Evolutionary conservation across 2,113 vertebrate species (phyloP).

Genomic region (Seriola aureovittata): DNA sequence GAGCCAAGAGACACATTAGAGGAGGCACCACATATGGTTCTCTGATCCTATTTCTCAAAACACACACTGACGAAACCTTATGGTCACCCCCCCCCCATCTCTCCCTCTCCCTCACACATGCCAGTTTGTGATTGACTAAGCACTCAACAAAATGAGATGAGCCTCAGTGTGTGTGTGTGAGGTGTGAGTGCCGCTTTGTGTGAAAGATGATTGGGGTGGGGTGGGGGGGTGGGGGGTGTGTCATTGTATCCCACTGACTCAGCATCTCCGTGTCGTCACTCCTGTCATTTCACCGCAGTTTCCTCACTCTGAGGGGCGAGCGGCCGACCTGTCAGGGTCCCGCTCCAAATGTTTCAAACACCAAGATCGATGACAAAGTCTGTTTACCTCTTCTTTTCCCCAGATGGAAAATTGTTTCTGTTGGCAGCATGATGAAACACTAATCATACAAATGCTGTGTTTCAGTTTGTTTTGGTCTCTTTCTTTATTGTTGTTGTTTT

Average conservation of each 20-base stretch:
- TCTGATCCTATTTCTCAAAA: constrained; percentile 50
- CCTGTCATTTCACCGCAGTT: constrained; percentile 48
- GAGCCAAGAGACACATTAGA: constrained; percentile 38
- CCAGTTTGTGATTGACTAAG: constrained; percentile 51
- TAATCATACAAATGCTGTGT: constrained; percentile 19
- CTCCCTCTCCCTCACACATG: background rate
- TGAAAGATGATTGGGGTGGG: constrained; percentile 43
- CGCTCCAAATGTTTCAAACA: constrained; percentile 45
- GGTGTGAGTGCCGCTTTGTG: constrained; percentile 2
- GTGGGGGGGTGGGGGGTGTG: constrained; percentile 37
- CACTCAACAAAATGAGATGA: constrained; percentile 77
- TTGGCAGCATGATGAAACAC: constrained; percentile 33
- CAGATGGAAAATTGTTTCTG: constrained; percentile 57
- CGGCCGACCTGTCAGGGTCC: constrained; percentile 41
- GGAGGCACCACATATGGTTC: constrained; percentile 25
- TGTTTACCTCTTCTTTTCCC: constrained; percentile 48
- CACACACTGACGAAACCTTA: constrained; percentile 19
- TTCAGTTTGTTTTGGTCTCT: background rate
- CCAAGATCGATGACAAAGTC: constrained; percentile 41
- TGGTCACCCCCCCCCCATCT: background rate
- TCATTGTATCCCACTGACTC: constrained; percentile 67
- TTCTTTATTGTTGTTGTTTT: background rate
- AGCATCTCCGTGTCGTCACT: constrained; percentile 62
- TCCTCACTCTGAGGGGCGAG: constrained; percentile 40
- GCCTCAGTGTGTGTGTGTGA: constrained; percentile 3